These are phyloP conservation scores for Phrixothrix hirtus DNA, from an alignment of 2,888 invertebrate genomes.

Conservation along the genomic window DNA sequence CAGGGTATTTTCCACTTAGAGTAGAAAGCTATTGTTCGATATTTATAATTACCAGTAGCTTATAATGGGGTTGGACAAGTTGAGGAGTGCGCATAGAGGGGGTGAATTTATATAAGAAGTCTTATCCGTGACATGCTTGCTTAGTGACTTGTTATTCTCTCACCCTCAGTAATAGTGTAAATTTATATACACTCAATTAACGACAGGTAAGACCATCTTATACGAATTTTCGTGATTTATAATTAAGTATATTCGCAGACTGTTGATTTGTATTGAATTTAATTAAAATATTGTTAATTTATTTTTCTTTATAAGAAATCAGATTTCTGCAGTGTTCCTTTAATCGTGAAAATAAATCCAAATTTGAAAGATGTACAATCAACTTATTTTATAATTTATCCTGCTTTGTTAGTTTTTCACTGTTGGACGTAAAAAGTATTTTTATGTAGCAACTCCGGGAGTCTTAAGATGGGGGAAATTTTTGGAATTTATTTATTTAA, in stretches of 20 bases:
- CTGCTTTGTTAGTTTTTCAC: conserved; percentile 29
- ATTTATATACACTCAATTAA: neutral
- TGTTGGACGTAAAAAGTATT: conserved; percentile 51
- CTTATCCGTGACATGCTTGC: conserved; percentile 33
- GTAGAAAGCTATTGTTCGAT: conserved; percentile 31
- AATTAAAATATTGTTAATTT: conserved; percentile 2
- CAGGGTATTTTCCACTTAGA: conserved; percentile 18
- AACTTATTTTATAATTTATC: neutral
- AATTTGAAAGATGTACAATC: neutral
- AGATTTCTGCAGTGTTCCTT: too few species aligned
- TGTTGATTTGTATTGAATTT: neutral
- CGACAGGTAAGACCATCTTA: conserved; percentile 19
- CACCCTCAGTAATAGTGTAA: conserved; percentile 17
- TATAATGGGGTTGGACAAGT: conserved; percentile 15
- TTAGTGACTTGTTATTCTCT: conserved; percentile 31
- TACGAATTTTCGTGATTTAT: neutral
- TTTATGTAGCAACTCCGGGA: conserved; percentile 48
- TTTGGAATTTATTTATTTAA: conserved; percentile 48
- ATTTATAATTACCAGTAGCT: conserved; percentile 35
- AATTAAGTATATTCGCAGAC: too few species aligned
- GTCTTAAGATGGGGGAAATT: conserved; percentile 47
- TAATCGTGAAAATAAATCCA: too few species aligned
- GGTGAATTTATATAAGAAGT: conserved; percentile 33
- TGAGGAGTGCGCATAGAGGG: conserved; percentile 28
- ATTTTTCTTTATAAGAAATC: too few species aligned